Conservation (phyloP, 2,113 vertebrate genomes). For the Tapirus terrestris region DNA sequence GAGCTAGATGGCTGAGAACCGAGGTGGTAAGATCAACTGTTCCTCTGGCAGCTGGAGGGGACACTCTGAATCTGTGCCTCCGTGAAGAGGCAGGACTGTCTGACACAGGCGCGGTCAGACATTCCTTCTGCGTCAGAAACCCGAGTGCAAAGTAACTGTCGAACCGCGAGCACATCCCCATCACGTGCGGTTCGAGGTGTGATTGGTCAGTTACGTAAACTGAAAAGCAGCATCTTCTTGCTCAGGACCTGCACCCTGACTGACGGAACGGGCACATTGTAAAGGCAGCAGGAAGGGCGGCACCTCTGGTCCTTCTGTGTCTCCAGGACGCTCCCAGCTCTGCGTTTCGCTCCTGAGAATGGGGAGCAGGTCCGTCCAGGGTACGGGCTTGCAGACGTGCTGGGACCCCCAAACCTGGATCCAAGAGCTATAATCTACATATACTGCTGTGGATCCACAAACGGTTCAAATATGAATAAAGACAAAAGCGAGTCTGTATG, state of each 20-base stretch:
- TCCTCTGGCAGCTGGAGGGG: background rate
- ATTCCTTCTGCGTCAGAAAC: background rate
- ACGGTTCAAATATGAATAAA: background rate
- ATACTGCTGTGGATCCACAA: background rate
- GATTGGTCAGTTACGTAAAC: too few relatives aligned
- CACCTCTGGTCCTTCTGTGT: background rate
- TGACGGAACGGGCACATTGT: too few relatives aligned
- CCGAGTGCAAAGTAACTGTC: background rate
- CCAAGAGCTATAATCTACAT: background rate
- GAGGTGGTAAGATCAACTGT: background rate
- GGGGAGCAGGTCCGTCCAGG: too few relatives aligned
- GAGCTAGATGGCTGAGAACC: background rate
- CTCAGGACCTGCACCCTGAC: background rate
- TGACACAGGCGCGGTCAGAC: background rate
- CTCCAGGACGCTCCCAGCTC: background rate
- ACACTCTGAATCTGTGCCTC: background rate
- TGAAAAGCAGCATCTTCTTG: too few relatives aligned
- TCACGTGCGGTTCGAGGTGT: too few relatives aligned
- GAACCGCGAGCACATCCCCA: background rate
- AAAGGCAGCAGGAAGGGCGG: background rate
- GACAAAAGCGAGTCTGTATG: background rate
- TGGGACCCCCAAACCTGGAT: background rate
- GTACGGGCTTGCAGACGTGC: background rate
- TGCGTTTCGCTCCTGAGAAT: background rate
- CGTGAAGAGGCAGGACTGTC: background rate